phyloP scores from a whole-genome alignment of 2,797 vertebrate genomes.

The Centroberyx gerrardi region DNA sequence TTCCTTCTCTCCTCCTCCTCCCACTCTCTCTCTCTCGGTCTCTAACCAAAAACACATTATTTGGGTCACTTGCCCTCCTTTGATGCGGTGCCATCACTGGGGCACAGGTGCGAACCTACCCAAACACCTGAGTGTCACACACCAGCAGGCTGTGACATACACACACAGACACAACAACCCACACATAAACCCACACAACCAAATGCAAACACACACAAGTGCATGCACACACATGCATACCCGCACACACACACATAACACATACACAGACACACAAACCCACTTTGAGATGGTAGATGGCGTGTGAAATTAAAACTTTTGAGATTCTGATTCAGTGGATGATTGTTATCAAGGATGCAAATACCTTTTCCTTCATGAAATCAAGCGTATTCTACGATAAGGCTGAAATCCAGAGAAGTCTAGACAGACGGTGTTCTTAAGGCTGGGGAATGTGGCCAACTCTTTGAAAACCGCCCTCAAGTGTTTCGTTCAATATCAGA shows the following conservation, averaged over 20 bases:
- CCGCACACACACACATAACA: not conserved
- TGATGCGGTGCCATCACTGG: constrained; percentile 48
- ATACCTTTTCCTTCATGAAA: not conserved
- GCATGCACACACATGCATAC: constrained; percentile 5
- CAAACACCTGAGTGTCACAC: constrained; percentile 50
- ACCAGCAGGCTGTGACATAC: constrained; percentile 29
- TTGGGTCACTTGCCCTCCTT: constrained; percentile 60
- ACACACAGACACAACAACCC: constrained; percentile 9
- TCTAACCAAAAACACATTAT: constrained; percentile 59
- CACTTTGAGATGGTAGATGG: not conserved
- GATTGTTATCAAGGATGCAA: not conserved
- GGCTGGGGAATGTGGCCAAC: too few relatives aligned
- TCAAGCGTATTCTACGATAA: not conserved
- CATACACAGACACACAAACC: constrained; percentile 7
- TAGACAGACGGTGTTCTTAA: not conserved
- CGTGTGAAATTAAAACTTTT: constrained; percentile 2
- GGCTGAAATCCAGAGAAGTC: not conserved
- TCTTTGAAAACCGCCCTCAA: too few relatives aligned
- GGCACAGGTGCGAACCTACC: constrained; percentile 66
- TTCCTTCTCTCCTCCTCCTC: constrained; percentile 1
- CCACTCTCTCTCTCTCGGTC: constrained; percentile 29
- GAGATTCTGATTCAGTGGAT: not conserved
- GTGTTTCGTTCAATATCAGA: too few relatives aligned
- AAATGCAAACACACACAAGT: not conserved
- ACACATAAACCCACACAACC: not conserved